phyloP scores from a whole-genome alignment of 2,888 invertebrate genomes.

The Orthonychiurus folsomi region DNA sequence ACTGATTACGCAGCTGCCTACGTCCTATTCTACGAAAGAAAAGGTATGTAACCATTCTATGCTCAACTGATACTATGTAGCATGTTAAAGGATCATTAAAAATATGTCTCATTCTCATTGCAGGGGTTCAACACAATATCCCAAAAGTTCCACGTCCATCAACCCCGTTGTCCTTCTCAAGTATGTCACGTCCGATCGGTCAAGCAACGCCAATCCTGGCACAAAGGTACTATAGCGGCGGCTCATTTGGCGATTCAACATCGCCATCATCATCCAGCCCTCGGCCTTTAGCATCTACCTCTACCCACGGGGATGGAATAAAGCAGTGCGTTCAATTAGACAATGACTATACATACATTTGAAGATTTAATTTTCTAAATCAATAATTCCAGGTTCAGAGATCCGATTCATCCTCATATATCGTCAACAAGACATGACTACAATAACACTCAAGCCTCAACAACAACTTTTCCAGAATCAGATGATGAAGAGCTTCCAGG shows the following conservation, averaged over 20 bases:
- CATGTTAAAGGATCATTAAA: not conserved
- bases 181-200: not conserved
- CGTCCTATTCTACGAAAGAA: conserved; percentile 55
- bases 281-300: too few relatives aligned
- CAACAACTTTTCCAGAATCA: not conserved
- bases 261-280: too few relatives aligned
- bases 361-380: not conserved
- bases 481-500: not conserved
- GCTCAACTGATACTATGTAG: not conserved
- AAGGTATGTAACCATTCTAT: conserved; percentile 44
- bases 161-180: too few relatives aligned
- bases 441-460: not conserved
- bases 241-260: too few relatives aligned
- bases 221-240: too few relatives aligned
- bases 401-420: not conserved
- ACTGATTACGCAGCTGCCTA: conserved; percentile 55
- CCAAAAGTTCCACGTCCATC: not conserved
- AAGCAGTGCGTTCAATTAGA: too few relatives aligned
- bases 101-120: too few relatives aligned
- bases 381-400: not conserved
- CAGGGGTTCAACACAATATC: not conserved
- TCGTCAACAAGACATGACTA: not conserved
- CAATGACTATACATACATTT: not conserved
- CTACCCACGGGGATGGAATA: too few relatives aligned
- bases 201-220: not conserved